phyloP scores from a whole-genome alignment of 2,113 vertebrate species.

The Podarcis muralis region DNA sequence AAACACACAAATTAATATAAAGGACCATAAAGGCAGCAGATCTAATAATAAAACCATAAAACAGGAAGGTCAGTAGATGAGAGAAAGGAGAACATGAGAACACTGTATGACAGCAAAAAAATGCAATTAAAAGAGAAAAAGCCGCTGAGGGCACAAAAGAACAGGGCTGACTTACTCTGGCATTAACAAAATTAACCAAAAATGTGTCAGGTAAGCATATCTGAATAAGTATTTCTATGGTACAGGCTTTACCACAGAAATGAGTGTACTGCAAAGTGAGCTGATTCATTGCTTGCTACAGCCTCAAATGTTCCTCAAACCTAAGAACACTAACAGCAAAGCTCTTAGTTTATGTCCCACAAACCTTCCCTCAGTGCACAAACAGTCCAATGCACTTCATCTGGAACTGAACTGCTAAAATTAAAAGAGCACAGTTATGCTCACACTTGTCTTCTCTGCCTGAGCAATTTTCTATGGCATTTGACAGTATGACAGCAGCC shows the following conservation, averaged over 20 bases:
- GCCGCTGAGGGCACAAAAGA: background rate
- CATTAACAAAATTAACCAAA: background rate
- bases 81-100: too few relatives aligned
- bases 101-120: background rate
- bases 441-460: conserved; percentile 55
- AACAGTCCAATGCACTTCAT: conserved; percentile 50
- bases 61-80: too few relatives aligned
- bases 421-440: conserved; percentile 43
- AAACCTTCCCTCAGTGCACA: conserved; percentile 22
- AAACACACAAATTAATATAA: too few relatives aligned
- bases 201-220: background rate
- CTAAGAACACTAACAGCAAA: conserved; percentile 8
- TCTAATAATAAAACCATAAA: too few relatives aligned
- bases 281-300: conserved; percentile 35
- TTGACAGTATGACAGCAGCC: conserved; percentile 43
- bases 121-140: background rate
- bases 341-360: conserved; percentile 48
- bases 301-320: conserved; percentile 18
- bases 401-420: conserved; percentile 37
- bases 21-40: too few relatives aligned
- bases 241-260: background rate
- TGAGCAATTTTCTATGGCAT: conserved; percentile 66
- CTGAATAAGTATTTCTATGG: background rate
- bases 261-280: background rate
- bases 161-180: background rate